Base-by-base conservation (phyloP, 2,113 vertebrate genomes). In the Platysteira castanea region DNA sequence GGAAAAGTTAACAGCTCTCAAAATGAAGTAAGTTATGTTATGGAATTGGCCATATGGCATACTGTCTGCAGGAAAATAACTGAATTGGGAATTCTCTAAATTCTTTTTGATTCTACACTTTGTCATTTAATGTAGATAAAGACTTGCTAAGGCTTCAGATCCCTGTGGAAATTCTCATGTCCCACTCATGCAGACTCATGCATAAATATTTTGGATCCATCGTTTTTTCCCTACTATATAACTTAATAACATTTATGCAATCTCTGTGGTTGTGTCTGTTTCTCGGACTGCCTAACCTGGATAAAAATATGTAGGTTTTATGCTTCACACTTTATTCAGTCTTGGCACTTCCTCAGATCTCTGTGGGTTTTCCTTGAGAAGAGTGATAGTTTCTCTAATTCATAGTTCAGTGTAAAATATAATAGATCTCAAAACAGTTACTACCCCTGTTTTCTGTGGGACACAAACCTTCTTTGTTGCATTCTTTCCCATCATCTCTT, bases 371-470 rank as follows among this genome's bases (percentile, higher is more conserved):
- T 91, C 65, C 84, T 91, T 92, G 42, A 93, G 44, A 19, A 84
- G 28, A 69, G 33, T 41, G n/a, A 54, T 46, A 84, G 14, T 79
- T 95, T 68, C 28, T 24, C n/a, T 67, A 41, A 88, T 96, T 96
- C 81, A 65, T 82, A 67, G 70, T 52, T 90, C 60, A 74, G 21
- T 44, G 15, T 75, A 91, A 95, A 93, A 95, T 86, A 37, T 57
- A 97, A 88, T 63, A 89, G 37, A 82, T 90, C 78, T 94, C 87
- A 93, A 80, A 96, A 79, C 63, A 84, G 60, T 91, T 94, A 84
- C 56, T 93, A 82, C 19, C 74, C 9, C 13, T 63, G 6, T 93
- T 95, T 97, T 95, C 53, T 64, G 19, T 76, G 31, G 67, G 61
- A 71, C 42, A 53, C 30, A 49, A 79, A 46, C 13, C 33, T 65